phyloP scores from a whole-genome alignment of 2,797 vertebrate genomes.

The Steatocranus sp. region DNA sequence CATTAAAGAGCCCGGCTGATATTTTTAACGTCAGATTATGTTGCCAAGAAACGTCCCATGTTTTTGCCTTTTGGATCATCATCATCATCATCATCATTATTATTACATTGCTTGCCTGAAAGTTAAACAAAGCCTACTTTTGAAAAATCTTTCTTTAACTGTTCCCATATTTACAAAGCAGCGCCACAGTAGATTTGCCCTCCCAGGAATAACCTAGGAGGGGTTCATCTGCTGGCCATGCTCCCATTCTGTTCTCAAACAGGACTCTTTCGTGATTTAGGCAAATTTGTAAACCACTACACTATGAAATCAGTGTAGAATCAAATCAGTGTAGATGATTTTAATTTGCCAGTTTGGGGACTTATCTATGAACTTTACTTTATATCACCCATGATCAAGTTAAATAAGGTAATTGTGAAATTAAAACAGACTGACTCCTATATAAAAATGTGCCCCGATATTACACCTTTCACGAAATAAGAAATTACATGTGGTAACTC shows the following conservation, averaged over 20 bases:
- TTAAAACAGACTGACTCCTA: not conserved
- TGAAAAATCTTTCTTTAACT: not conserved
- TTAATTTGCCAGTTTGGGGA: not conserved
- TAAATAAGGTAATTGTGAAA: not conserved
- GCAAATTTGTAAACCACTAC: not conserved
- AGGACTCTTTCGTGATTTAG: not conserved
- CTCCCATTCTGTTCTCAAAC: not conserved
- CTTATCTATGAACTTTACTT: not conserved
- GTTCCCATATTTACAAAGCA: not conserved
- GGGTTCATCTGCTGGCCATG: not conserved
- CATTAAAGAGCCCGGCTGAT: not conserved
- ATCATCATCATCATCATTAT: not conserved
- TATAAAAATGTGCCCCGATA: not conserved
- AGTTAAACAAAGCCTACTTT: not conserved
- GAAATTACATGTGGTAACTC: not conserved
- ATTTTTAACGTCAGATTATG: not conserved
- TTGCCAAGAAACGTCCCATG: not conserved
- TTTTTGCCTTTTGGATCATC: not conserved
- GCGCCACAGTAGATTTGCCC: not conserved
- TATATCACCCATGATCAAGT: not conserved
- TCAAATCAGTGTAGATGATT: not conserved
- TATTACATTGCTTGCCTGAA: not conserved
- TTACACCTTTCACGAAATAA: not conserved
- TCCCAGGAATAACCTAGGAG: rapidly evolving
- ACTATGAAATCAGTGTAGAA: not conserved